Percentiles rank a stretch among this genome's conserved stretches.
Evolutionary conservation across 2,888 invertebrate genomes (phyloP).

Genomic region (Oscheius sp.): DNA sequence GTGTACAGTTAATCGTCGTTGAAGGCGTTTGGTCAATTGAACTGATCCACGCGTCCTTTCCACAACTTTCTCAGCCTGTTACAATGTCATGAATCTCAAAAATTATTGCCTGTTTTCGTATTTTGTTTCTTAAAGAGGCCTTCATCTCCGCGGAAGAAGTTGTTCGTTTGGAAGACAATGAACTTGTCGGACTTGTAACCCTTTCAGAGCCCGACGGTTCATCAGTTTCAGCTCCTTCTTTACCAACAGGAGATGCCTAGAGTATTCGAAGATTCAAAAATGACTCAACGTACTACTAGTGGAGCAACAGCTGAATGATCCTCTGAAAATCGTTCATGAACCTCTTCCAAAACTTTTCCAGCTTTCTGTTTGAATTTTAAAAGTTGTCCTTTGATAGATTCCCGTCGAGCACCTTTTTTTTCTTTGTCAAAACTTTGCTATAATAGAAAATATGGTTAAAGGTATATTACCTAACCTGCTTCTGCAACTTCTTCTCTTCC

Average conservation of each 20-base stretch:
- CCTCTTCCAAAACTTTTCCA: constrained; percentile 48
- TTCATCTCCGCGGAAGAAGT: constrained; percentile 30
- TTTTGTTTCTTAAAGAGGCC: constrained; percentile 34
- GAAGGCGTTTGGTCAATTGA: constrained; percentile 51
- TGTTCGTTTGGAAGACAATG: constrained; percentile 33
- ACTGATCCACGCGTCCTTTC: constrained; percentile 60
- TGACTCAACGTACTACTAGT: constrained; percentile 2
- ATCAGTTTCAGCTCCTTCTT: constrained; percentile 5
- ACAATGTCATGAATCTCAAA: not conserved
- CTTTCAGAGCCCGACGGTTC: constrained; percentile 14
- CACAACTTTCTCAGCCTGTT: constrained; percentile 51
- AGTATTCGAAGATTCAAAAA: not conserved
- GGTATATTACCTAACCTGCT: constrained; percentile 26
- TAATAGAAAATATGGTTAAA: not conserved
- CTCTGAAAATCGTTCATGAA: constrained; percentile 28
- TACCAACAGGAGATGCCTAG: not conserved
- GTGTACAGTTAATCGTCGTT: constrained; percentile 45
- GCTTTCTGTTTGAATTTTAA: constrained; percentile 50
- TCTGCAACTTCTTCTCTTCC: constrained; percentile 11
- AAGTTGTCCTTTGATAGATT: constrained; percentile 54
- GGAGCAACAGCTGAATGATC: constrained; percentile 26
- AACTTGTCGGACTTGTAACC: constrained; percentile 29
- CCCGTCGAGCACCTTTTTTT: constrained; percentile 33
- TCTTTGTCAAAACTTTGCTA: constrained; percentile 10
- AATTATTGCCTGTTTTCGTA: constrained; percentile 32